Percentiles rank a stretch among this genome's conserved stretches.
phyloP scores from a whole-genome alignment of 2,888 invertebrate genomes.

The Criorhina ranunculi region DNA sequence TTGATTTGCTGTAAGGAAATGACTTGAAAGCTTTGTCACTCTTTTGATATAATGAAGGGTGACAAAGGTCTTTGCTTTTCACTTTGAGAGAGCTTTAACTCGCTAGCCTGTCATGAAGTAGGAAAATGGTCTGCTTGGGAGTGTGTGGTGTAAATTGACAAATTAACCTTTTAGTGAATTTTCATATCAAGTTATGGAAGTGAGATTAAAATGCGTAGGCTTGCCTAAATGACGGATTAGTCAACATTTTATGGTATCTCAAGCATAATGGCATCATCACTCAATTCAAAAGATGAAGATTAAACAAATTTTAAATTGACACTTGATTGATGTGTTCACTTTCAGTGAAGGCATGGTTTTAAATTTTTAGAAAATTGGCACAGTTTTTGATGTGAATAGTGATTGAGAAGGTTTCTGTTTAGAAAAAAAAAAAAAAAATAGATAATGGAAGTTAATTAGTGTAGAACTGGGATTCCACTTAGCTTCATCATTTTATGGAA shows the following conservation, averaged over 20 bases:
- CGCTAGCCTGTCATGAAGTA: neutral
- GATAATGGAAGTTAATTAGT: too few species aligned
- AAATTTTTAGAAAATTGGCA: too few species aligned
- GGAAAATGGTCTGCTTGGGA: neutral
- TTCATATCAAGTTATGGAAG: neutral
- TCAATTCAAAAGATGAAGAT: neutral
- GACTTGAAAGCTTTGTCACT: constrained; percentile 22
- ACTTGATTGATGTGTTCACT: too few species aligned
- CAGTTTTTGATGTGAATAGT: too few species aligned
- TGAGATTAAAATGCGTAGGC: neutral
- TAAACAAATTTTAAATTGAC: too few species aligned
- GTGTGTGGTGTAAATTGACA: neutral
- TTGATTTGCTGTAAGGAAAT: constrained; percentile 43
- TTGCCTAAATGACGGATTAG: neutral
- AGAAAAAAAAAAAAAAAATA: too few species aligned
- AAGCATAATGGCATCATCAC: neutral
- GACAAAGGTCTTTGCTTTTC: constrained; percentile 3
- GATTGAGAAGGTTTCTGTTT: too few species aligned
- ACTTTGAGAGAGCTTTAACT: neutral
- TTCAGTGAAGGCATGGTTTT: too few species aligned
- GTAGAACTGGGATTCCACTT: too few species aligned
- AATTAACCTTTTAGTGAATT: neutral
- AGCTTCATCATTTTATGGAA: too few species aligned
- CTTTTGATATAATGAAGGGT: constrained; percentile 23
- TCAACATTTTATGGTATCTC: neutral